Conservation (phyloP, 2,113 vertebrate genomes). For the Toxostoma redivivum region DNA sequence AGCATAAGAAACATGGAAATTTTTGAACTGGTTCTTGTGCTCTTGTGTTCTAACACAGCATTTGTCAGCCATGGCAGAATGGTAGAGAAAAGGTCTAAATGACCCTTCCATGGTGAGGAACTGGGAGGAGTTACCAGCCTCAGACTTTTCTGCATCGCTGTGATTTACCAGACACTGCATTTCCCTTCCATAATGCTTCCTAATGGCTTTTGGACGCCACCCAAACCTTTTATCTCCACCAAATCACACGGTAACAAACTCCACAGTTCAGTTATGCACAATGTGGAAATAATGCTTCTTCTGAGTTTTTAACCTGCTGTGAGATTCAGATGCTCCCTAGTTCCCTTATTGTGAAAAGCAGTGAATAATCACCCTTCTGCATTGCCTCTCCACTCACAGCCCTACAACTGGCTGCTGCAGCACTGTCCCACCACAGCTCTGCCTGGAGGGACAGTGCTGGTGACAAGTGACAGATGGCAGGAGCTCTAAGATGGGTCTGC, state of each 20-base stretch:
- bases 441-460: background rate
- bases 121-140: background rate
- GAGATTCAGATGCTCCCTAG: background rate
- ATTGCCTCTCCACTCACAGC: background rate
- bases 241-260: background rate
- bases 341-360: background rate
- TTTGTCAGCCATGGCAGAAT: background rate
- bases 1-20: background rate
- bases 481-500: background rate
- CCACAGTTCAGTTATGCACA: background rate
- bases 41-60: background rate
- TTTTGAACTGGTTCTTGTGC: background rate
- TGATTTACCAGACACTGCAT: background rate
- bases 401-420: background rate
- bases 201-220: background rate
- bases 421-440: background rate
- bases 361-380: background rate
- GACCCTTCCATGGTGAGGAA: background rate
- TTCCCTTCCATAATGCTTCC: background rate
- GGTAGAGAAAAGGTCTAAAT: background rate
- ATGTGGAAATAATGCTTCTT: background rate
- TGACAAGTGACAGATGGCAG: background rate
- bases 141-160: background rate
- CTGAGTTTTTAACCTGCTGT: background rate
- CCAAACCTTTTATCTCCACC: background rate